Base-by-base conservation (phyloP, 2,888 invertebrate species). In the Erpobdella octoculata region DNA sequence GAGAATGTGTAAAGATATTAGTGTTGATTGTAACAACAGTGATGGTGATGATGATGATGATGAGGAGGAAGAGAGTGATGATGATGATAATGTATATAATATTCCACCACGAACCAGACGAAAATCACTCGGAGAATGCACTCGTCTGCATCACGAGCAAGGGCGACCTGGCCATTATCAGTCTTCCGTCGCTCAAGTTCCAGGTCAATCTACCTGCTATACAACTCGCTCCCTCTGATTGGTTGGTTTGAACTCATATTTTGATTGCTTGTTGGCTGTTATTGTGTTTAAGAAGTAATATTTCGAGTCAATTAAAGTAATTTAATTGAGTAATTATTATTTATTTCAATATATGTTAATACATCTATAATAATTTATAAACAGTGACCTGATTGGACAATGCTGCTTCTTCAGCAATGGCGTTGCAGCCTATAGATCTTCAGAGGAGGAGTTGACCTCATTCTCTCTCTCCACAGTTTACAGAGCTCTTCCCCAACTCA, bases 121-220 rank as follows among this genome's bases (percentile, higher is more conserved):
- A 70, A 12, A 12, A 58, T 37, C 91, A 94, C 85, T 88, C 88
- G 77, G 94, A 95, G 86, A 89, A 90, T 81, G 93, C 93, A 80
- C 85, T 96, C 76, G 87, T 92, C 70, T 93, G 93, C 80, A 86
- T 96, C 76, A 95, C 94, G 69, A 96, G 96, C 86, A 88, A 92
- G 77, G 95, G 96, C 37, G 95, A 96, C 83, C 89, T 93, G 78
- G 88, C 92, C 79, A 89, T 28, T 28, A 46, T 69, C 35, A 25
- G 46, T 48, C 37, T 69, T 35, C 69, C 69, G 0, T 53, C 69
- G 6, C 69, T 69, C 69, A 69, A 58, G 37, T 35, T 46, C n/a
- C 69, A 69, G 36, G 69, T 69, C 58, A 69, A 69, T 18, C 36
- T 53, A n/a, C 46, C 69, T n/a, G 58, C 69, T n/a, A 46, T 69